These are phyloP conservation scores for Notechis scutatus DNA, from an alignment of 2,113 vertebrate genomes.

Conservation along the genomic window DNA sequence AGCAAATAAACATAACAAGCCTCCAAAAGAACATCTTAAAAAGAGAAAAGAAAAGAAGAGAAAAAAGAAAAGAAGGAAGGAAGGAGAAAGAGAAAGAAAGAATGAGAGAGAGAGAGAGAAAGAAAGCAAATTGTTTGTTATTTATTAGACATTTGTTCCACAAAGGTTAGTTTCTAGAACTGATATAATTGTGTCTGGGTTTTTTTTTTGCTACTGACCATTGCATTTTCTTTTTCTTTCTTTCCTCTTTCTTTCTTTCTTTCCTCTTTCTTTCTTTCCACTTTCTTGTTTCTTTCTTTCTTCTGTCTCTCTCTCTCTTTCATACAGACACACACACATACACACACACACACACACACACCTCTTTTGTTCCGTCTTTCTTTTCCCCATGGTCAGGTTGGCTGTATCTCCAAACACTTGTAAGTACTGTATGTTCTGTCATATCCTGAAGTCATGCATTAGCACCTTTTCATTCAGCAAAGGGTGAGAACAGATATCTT, in stretches of 20 bases:
- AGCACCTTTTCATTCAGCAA: slow-evolving; percentile 85
- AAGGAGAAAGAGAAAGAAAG: too few relatives aligned
- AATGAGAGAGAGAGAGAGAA: too few relatives aligned
- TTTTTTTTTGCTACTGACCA: neutral
- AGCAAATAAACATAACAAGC: neutral
- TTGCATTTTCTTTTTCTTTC: slow-evolving; percentile 19
- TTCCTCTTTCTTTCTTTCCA: slow-evolving; percentile 16
- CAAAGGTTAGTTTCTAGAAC: neutral
- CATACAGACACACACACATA: neutral
- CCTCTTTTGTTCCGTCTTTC: slow-evolving; percentile 64
- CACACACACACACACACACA: slow-evolving; percentile 48
- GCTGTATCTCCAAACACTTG: slow-evolving; percentile 78
- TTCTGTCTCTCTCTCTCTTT: neutral
- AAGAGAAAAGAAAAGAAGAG: too few relatives aligned
- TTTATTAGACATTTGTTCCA: neutral
- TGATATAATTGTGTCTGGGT: neutral
- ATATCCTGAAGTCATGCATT: slow-evolving; percentile 90
- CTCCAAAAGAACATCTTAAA: too few relatives aligned
- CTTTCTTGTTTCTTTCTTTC: neutral
- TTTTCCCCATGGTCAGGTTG: slow-evolving; percentile 74
- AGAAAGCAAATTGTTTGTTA: neutral
- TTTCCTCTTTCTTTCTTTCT: slow-evolving; percentile 45
- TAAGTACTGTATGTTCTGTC: slow-evolving; percentile 86
- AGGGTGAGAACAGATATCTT: slow-evolving; percentile 91
- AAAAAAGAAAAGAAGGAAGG: too few relatives aligned